Base-by-base conservation (phyloP, 2,888 invertebrate species). In the Polydrusus tereticollis region DNA sequence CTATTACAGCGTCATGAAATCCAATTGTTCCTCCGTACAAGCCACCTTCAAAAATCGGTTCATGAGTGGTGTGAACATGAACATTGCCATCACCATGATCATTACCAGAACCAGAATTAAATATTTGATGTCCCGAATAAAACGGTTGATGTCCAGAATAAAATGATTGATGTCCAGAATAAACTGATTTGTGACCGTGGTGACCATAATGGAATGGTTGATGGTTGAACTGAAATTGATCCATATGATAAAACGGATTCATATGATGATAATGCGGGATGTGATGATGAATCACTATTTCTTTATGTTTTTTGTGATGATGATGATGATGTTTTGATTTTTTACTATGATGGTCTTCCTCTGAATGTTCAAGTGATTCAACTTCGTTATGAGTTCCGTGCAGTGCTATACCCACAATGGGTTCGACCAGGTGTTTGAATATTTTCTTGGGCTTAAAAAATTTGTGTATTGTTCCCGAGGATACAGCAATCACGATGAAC, bases 381-480 rank as follows among this genome's bases (percentile, higher is more conserved):
- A 36, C 10, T 0, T 18, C 14, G 38, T 63, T 18, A 36, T 41
- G n/a, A 1, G 41, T 8, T 16, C 57, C 67, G 47, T 55, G 55
- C 33, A 62, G 21, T 18, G 66, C 68, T 21, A 26, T 45, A 55
- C 64, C 69, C 4, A 72, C 14, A 12, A 72, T 41, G n/a, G 72
- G 72, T 47, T 68, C 58, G 0, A 72, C 68, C 8, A 69, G 14
- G 14, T 55, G 57, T 41, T 72, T 72, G 67, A 67, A 67, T 5
- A 69, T 23, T 26, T 64, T 72, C n/a, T 59, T 38, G 1, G 72
- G 72, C 52, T 64, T 68, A 4, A 63, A 63, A 12, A 72, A 14
- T 29, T 69, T 64, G 23, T 69, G 33, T 18, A 69, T 33, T 2
- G 72, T 72, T 3, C 69, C 69, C 1, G 68, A 41, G 2, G 74